Percentiles rank a stretch among this genome's conserved stretches.
These are phyloP conservation scores for Argyrosomus regius DNA, from an alignment of 2,797 vertebrate species.

Conservation along the genomic window DNA sequence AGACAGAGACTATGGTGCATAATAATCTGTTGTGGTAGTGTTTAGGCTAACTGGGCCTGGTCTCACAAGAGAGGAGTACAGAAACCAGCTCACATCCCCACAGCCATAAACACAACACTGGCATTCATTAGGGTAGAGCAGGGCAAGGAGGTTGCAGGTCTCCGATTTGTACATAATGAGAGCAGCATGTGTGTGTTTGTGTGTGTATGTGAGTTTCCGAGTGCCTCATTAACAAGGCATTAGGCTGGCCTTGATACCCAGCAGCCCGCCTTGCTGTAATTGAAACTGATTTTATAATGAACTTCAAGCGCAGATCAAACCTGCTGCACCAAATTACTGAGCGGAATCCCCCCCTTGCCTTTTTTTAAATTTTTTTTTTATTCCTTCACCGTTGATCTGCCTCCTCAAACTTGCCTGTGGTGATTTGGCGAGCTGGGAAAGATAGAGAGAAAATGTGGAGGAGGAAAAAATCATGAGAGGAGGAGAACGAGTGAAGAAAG, in stretches of 20 bases:
- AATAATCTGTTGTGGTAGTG: slow-evolving; percentile 76
- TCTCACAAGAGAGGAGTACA: slow-evolving; percentile 69
- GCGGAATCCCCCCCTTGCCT: slow-evolving; percentile 26
- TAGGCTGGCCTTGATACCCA: slow-evolving; percentile 75
- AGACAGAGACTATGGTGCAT: slow-evolving; percentile 72
- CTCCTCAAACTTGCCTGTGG: slow-evolving; percentile 42
- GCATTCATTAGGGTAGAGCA: slow-evolving; percentile 78
- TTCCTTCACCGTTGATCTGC: slow-evolving; percentile 35
- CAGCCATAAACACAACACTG: slow-evolving; percentile 78
- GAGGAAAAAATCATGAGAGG: slow-evolving; percentile 3
- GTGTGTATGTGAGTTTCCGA: slow-evolving; percentile 63
- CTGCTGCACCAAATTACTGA: slow-evolving; percentile 71
- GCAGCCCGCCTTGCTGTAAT: slow-evolving; percentile 74
- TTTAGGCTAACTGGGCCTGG: slow-evolving; percentile 73
- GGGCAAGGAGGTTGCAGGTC: slow-evolving; percentile 70
- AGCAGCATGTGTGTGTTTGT: slow-evolving; percentile 71
- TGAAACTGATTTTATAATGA: slow-evolving; percentile 83
- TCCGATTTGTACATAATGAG: slow-evolving; percentile 81
- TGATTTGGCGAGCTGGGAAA: slow-evolving; percentile 31
- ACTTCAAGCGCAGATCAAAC: slow-evolving; percentile 79
- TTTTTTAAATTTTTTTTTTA: slow-evolving; percentile 39
- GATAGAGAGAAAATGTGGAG: slow-evolving; percentile 14
- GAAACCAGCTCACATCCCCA: slow-evolving; percentile 70
- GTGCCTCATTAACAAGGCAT: slow-evolving; percentile 82
- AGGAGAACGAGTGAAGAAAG: slow-evolving; percentile 20